Conservation (phyloP, 2,888 invertebrate genomes). For the Diaperis boleti region DNA sequence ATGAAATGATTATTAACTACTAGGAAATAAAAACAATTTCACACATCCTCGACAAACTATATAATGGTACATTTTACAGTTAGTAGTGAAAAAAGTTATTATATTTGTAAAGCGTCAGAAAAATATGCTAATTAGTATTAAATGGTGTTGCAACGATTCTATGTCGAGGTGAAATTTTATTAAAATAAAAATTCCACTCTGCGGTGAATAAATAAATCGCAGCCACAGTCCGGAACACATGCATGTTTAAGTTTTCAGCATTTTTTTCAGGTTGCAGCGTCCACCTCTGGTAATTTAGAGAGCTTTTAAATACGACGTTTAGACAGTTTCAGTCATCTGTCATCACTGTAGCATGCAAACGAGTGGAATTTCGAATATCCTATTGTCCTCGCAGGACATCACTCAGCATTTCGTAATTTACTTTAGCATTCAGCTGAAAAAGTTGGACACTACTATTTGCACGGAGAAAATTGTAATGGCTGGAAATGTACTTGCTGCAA, state of each 20-base stretch:
- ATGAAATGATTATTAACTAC: no score
- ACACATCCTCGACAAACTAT: no score
- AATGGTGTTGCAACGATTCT: not conserved
- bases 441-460: not conserved
- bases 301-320: conserved; percentile 43
- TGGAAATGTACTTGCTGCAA: not conserved
- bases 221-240: conserved; percentile 24
- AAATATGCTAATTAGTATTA: not conserved
- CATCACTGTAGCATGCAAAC: conserved; percentile 47
- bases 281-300: conserved; percentile 34
- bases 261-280: conserved; percentile 10
- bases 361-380: conserved; percentile 45
- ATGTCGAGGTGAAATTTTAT: not conserved
- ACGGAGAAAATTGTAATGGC: conserved; percentile 6
- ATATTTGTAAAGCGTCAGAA: not conserved
- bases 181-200: not conserved
- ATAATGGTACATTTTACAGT: no score
- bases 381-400: conserved; percentile 43
- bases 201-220: conserved; percentile 20
- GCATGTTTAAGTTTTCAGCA: conserved; percentile 35
- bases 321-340: conserved; percentile 42
- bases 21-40: no score
- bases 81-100: no score
- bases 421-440: conserved; percentile 37
- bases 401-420: conserved; percentile 46